These are phyloP conservation scores for Ypsolopha sequella DNA, from an alignment of 2,888 invertebrate species.

Conservation along the genomic window DNA sequence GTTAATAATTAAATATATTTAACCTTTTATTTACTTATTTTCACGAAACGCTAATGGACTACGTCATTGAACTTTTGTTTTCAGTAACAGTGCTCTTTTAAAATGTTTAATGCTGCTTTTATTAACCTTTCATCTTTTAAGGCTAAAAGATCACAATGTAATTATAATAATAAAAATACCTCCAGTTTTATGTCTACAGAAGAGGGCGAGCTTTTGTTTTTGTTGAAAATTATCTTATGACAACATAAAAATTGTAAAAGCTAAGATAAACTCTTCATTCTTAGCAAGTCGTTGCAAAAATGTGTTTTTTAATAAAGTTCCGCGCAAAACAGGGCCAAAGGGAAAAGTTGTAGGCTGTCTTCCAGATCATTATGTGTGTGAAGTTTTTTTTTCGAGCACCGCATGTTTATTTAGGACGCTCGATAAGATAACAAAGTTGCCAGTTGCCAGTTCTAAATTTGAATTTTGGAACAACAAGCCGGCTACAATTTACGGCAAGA, in stretches of 20 bases:
- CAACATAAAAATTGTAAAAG: constrained; percentile 1
- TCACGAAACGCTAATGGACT: too few species aligned
- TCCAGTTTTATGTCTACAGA: not conserved
- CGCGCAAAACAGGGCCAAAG: not conserved
- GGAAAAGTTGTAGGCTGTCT: not conserved
- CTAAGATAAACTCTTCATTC: not conserved
- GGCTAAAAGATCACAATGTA: not conserved
- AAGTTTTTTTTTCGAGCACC: not conserved
- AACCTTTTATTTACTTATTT: too few species aligned
- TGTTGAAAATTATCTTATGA: not conserved
- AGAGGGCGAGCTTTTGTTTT: not conserved
- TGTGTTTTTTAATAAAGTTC: not conserved
- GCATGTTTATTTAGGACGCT: not conserved
- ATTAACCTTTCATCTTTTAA: not conserved
- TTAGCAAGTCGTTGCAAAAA: not conserved
- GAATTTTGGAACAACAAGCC: too few species aligned
- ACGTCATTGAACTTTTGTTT: too few species aligned
- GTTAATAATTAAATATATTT: too few species aligned
- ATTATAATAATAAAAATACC: not conserved
- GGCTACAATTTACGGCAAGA: too few species aligned
- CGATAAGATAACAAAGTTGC: not conserved
- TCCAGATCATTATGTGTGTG: not conserved
- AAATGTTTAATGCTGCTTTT: not conserved
- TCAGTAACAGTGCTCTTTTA: too few species aligned
- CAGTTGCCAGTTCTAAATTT: too few species aligned